Evolutionary conservation across 2,113 vertebrate species (phyloP).

Genomic region (Urocynchramus pylzowi): DNA sequence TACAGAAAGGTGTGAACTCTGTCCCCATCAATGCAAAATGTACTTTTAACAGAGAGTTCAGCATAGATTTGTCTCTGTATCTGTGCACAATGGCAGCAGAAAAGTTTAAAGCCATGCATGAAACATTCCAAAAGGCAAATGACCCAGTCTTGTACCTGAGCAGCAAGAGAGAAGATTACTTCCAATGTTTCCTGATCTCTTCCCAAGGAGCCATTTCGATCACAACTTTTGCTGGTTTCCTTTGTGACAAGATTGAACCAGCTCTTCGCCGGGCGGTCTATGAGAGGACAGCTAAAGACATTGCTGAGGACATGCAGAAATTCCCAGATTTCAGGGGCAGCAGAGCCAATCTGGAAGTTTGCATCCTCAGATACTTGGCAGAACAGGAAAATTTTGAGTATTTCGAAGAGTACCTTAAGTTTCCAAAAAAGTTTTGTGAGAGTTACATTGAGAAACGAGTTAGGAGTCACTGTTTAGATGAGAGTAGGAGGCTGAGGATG

Average conservation of each 20-base stretch:
- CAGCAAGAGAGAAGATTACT: conserved; percentile 64
- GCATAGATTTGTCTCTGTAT: conserved; percentile 42
- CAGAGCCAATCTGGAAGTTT: conserved; percentile 70
- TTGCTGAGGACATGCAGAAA: conserved; percentile 61
- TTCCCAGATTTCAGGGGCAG: conserved; percentile 63
- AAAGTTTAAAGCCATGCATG: conserved; percentile 56
- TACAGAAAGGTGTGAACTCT: not conserved
- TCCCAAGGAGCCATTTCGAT: conserved; percentile 50
- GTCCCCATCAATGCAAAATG: not conserved
- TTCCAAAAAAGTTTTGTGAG: not conserved
- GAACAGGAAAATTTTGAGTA: conserved; percentile 70
- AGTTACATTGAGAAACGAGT: conserved; percentile 50
- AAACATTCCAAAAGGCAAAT: conserved; percentile 49
- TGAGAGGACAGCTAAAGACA: conserved; percentile 32
- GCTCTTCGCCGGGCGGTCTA: not conserved
- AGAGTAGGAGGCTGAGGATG: not conserved
- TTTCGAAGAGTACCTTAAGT: conserved; percentile 57
- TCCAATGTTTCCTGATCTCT: not conserved
- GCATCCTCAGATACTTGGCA: conserved; percentile 71
- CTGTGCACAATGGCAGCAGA: conserved; percentile 30
- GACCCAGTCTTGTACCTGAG: conserved; percentile 43
- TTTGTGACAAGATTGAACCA: conserved; percentile 66
- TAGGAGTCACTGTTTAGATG: not conserved
- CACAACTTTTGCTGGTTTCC: conserved; percentile 55
- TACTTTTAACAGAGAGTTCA: conserved; percentile 31